Evolutionary conservation across 2,888 invertebrate genomes (phyloP).

Genomic region (Rhopalosiphum nymphaeae): DNA sequence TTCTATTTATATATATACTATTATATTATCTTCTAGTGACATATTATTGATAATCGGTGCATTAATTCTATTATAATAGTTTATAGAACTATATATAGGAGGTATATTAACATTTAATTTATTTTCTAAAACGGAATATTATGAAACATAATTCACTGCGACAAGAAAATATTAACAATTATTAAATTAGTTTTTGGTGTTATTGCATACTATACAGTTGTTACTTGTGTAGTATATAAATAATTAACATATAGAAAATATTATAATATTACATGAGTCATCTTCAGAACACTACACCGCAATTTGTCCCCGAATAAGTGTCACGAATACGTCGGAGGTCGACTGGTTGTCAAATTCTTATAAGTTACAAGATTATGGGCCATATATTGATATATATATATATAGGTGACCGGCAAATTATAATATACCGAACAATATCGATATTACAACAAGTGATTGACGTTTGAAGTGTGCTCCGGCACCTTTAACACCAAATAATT

Average conservation of each 20-base stretch:
- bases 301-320: constrained; percentile 33
- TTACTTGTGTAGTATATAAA: background rate
- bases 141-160: background rate
- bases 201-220: background rate
- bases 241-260: background rate
- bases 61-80: background rate
- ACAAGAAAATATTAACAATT: background rate
- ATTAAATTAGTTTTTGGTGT: background rate
- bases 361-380: background rate
- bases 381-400: background rate
- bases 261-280: background rate
- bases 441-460: constrained; percentile 24
- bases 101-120: background rate
- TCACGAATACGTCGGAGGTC: constrained; percentile 24
- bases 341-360: constrained; percentile 27
- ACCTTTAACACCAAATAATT: constrained; percentile 9
- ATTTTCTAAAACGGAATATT: background rate
- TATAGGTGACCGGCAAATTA: background rate
- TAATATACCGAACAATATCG: background rate
- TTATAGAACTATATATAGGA: background rate
- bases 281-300: background rate
- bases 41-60: background rate
- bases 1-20: background rate
- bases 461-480: background rate
- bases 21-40: background rate